Percentiles rank a stretch among this genome's conserved stretches.
These are phyloP conservation scores for Megastigmus dorsalis DNA, from an alignment of 2,888 invertebrate genomes.

Conservation along the genomic window DNA sequence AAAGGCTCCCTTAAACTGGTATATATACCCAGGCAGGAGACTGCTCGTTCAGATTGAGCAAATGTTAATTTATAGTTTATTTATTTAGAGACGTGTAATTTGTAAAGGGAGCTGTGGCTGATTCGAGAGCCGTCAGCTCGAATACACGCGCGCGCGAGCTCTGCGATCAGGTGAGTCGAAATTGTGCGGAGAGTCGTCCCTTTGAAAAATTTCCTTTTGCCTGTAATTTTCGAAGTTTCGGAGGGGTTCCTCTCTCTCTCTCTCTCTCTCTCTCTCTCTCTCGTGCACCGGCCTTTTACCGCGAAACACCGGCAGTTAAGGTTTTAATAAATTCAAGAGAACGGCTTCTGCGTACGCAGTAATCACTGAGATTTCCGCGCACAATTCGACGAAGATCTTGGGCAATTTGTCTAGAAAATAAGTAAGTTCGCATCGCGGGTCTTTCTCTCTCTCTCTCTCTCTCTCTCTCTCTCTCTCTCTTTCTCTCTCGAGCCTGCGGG, in stretches of 20 bases:
- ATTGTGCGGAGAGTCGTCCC: too few species aligned
- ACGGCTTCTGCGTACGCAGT: slow-evolving; percentile 67
- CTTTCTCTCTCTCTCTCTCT: too few species aligned
- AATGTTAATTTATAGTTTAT: background rate
- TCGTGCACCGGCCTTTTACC: slow-evolving; percentile 48
- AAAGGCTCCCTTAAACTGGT: too few species aligned
- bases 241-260: too few species aligned
- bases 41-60: too few species aligned
- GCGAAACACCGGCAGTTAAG: slow-evolving; percentile 56
- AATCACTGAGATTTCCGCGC: slow-evolving; percentile 69
- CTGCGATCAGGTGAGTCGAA: too few species aligned
- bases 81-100: background rate
- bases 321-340: slow-evolving; percentile 49
- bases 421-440: slow-evolving; percentile 57
- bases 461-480: too few species aligned
- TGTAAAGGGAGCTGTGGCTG: slow-evolving; percentile 1
- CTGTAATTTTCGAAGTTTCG: slow-evolving; percentile 58
- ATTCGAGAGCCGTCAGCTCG: background rate
- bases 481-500: too few species aligned
- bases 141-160: background rate
- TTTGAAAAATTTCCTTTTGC: slow-evolving; percentile 28
- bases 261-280: too few species aligned
- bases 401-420: slow-evolving; percentile 71
- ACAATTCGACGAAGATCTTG: slow-evolving; percentile 72
- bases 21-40: too few species aligned